Conservation (phyloP, 2,888 invertebrate species). For the Esperia sulphurella region DNA sequence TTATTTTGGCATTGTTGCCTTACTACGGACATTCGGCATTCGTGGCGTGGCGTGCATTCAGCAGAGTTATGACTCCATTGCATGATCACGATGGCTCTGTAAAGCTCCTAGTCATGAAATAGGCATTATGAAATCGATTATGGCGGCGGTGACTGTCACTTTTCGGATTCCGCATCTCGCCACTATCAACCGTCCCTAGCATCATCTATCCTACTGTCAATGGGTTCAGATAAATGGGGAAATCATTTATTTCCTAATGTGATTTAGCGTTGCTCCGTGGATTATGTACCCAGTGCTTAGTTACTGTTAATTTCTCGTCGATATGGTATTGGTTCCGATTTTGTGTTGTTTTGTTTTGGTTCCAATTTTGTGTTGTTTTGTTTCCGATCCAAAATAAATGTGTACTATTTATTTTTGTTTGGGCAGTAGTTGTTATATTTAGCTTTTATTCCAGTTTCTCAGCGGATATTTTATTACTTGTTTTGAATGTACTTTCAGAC, state of each 20-base stretch:
- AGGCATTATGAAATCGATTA: conserved; percentile 13
- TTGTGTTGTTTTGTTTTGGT: background rate
- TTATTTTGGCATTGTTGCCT: conserved; percentile 1
- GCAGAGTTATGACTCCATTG: conserved; percentile 36
- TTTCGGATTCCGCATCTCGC: conserved; percentile 1
- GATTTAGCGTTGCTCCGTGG: background rate
- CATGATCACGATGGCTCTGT: conserved; percentile 33
- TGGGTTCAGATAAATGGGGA: background rate
- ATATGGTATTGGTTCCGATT: background rate
- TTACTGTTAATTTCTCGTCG: background rate
- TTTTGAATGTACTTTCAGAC: no score
- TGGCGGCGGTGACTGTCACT: conserved; percentile 11
- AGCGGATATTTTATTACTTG: no score
- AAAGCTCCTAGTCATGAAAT: conserved; percentile 5
- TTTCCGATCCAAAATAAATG: no score
- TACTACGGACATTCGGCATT: background rate
- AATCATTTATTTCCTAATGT: background rate
- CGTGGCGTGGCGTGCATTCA: conserved; percentile 31
- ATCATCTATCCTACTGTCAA: background rate
- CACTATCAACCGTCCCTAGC: background rate
- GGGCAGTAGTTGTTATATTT: no score
- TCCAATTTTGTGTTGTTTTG: background rate
- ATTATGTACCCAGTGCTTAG: background rate
- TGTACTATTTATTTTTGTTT: no score
- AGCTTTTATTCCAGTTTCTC: no score